Evolutionary conservation across 2,797 vertebrate species (phyloP).

Genomic region (Pangasius macronema): DNA sequence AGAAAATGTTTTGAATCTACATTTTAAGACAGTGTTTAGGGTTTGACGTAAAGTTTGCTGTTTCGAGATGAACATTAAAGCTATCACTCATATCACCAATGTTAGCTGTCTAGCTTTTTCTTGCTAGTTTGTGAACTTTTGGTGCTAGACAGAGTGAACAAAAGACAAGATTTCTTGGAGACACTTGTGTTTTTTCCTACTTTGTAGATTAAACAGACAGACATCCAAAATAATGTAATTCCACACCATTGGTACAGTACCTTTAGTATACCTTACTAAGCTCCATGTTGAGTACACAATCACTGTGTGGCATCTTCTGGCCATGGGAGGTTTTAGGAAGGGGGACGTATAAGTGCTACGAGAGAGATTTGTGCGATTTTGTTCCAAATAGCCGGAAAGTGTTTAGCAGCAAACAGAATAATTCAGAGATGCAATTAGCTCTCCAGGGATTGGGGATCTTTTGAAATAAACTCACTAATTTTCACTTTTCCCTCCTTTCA

Average conservation of each 20-base stretch:
- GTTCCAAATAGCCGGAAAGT: conserved; percentile 3
- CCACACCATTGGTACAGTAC: background rate
- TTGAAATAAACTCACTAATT: background rate
- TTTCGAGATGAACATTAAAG: background rate
- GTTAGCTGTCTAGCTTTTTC: background rate
- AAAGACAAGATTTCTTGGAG: background rate
- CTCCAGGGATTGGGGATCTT: background rate
- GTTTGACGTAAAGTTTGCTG: background rate
- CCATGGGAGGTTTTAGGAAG: background rate
- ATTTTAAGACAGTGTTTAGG: too few relatives aligned
- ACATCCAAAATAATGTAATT: background rate
- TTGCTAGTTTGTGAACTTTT: background rate
- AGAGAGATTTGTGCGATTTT: background rate
- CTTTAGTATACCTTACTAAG: background rate
- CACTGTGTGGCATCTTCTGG: background rate
- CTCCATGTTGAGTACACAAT: background rate
- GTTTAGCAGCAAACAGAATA: conserved; percentile 16
- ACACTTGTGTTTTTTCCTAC: background rate
- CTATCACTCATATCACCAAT: background rate
- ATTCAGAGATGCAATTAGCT: background rate
- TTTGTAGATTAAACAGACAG: background rate
- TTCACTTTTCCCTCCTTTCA: too few relatives aligned
- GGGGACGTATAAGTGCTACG: background rate
- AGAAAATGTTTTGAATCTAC: too few relatives aligned
- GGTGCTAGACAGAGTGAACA: background rate